Percentiles rank a stretch among this genome's conserved stretches.
Evolutionary conservation across 1,140 invertebrate genomes (phyloP).

Genomic region (Nebria ingens): DNA sequence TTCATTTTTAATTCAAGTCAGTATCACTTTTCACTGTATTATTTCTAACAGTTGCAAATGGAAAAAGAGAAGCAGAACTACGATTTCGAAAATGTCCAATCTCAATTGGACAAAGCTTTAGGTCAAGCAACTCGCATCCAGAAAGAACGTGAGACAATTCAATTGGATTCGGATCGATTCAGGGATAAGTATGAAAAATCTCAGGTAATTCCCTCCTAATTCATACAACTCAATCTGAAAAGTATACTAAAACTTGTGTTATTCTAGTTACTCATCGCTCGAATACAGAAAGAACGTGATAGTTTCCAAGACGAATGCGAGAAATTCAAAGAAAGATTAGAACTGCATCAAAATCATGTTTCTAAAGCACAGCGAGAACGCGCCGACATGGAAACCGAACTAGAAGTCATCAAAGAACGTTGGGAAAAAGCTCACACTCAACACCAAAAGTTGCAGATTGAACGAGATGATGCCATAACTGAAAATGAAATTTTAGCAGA

Average conservation of each 20-base stretch:
- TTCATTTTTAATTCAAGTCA: slow-evolving; percentile 15
- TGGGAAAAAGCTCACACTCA: slow-evolving; percentile 77
- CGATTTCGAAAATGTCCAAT: slow-evolving; percentile 80
- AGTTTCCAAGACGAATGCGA: slow-evolving; percentile 67
- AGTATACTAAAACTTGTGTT: not conserved
- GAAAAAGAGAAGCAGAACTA: slow-evolving; percentile 83
- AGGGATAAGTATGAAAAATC: slow-evolving; percentile 83
- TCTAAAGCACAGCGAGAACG: slow-evolving; percentile 74
- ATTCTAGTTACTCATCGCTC: slow-evolving; percentile 51
- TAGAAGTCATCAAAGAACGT: slow-evolving; percentile 75
- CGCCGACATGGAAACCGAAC: slow-evolving; percentile 70
- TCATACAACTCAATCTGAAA: not conserved
- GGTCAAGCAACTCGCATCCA: slow-evolving; percentile 76
- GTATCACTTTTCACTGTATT: slow-evolving; percentile 7
- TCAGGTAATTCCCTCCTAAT: slow-evolving; percentile 48
- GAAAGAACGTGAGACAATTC: slow-evolving; percentile 78
- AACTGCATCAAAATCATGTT: slow-evolving; percentile 66
- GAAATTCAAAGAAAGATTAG: slow-evolving; percentile 67
- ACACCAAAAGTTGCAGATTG: slow-evolving; percentile 78
- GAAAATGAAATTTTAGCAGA: slow-evolving; percentile 83
- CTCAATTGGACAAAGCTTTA: slow-evolving; percentile 79
- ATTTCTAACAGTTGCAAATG: slow-evolving; percentile 58
- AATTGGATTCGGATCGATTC: slow-evolving; percentile 72
- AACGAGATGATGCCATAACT: slow-evolving; percentile 71
- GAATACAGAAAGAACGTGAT: slow-evolving; percentile 82